Evolutionary conservation across 2,888 invertebrate species (phyloP).

Genomic region (Ophion slaviceki): DNA sequence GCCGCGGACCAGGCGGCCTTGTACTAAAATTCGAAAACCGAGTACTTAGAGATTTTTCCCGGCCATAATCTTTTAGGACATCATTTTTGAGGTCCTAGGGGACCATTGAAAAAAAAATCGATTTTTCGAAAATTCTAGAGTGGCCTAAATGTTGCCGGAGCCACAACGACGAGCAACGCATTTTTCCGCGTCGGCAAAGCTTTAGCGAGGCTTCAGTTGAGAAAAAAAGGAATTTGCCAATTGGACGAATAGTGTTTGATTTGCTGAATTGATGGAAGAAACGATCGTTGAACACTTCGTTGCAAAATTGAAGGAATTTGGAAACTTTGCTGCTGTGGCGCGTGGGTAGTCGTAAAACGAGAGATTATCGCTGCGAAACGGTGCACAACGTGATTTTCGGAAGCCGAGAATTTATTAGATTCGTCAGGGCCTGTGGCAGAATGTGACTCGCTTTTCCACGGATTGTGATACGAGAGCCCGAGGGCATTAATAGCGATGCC

Average conservation of each 20-base stretch:
- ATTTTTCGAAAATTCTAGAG: no score
- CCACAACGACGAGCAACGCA: no score
- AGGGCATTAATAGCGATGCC: slow-evolving; percentile 8
- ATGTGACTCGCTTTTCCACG: background rate
- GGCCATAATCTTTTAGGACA: no score
- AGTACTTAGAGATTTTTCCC: no score
- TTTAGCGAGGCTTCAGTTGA: no score
- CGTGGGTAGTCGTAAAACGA: background rate
- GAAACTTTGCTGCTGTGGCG: background rate
- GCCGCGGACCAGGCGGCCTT: no score
- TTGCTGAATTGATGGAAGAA: background rate
- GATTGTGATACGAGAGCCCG: slow-evolving; percentile 5
- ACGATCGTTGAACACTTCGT: background rate
- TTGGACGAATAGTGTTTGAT: background rate
- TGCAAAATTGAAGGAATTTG: background rate
- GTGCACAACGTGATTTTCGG: background rate
- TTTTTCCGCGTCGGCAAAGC: no score
- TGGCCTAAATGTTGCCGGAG: no score
- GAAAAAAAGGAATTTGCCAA: background rate
- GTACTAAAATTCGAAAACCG: no score
- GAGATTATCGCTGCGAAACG: background rate
- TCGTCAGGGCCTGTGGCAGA: background rate
- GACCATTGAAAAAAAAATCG: no score
- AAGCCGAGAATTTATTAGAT: background rate
- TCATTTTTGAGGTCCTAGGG: no score